Conservation (phyloP, 2,113 vertebrate genomes). For the Antechinus stuartii region DNA sequence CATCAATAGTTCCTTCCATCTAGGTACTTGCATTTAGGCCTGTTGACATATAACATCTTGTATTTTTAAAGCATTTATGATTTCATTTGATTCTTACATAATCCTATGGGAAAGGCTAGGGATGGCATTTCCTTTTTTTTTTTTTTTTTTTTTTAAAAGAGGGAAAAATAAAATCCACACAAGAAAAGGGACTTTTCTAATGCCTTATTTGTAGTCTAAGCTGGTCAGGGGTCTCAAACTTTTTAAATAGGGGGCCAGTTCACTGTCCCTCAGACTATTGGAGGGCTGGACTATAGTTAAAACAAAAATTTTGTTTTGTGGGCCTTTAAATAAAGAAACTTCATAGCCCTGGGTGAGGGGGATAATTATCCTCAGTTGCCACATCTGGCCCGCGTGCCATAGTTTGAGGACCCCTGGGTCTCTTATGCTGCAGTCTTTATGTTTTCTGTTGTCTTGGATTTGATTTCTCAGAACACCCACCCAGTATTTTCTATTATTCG, state of each 20-base stretch:
- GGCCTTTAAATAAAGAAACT: too few relatives aligned
- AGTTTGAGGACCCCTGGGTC: too few relatives aligned
- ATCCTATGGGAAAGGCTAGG: not conserved
- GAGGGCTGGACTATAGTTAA: too few relatives aligned
- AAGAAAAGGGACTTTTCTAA: not conserved
- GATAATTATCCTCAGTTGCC: too few relatives aligned
- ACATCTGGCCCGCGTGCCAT: too few relatives aligned
- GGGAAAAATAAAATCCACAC: not conserved
- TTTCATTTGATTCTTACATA: not conserved
- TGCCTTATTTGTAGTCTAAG: not conserved
- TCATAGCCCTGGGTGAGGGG: too few relatives aligned
- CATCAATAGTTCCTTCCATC: not conserved
- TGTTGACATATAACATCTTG: not conserved
- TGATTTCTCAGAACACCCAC: constrained; percentile 86
- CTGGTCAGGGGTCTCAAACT: too few relatives aligned
- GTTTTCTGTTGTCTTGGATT: not conserved
- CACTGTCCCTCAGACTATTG: too few relatives aligned
- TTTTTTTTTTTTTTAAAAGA: not conserved
- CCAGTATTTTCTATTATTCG: constrained; percentile 89
- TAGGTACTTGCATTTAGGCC: not conserved
- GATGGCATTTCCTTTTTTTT: not conserved
- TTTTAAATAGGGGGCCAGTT: too few relatives aligned
- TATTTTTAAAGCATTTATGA: not conserved
- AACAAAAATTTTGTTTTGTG: too few relatives aligned
- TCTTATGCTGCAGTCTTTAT: not conserved